These are phyloP conservation scores for Sprattus sprattus DNA, from an alignment of 2,113 vertebrate species.

Conservation along the genomic window DNA sequence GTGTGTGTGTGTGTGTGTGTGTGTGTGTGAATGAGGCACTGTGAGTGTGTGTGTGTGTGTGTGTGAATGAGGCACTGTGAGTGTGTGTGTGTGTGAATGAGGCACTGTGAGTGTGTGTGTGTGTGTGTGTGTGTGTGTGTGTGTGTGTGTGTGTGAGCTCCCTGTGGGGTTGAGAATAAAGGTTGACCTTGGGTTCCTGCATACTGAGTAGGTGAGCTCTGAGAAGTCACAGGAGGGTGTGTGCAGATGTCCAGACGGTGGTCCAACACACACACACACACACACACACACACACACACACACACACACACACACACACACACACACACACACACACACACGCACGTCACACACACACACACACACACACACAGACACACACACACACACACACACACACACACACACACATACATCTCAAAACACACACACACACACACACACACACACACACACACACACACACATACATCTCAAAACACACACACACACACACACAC, in stretches of 20 bases:
- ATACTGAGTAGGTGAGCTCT: neutral
- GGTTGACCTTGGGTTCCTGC: neutral
- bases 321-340: slow-evolving; percentile 19
- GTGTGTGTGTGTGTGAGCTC: slow-evolving; percentile 21
- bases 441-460: neutral
- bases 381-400: neutral
- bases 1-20: too few relatives aligned
- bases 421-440: neutral
- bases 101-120: neutral
- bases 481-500: slow-evolving; percentile 23
- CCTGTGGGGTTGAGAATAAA: neutral
- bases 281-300: slow-evolving; percentile 20
- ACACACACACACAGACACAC: neutral
- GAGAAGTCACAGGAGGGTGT: neutral
- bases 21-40: neutral
- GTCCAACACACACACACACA: neutral
- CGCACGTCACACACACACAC: neutral
- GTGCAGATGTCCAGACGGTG: neutral
- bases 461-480: too few relatives aligned
- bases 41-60: neutral
- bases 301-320: slow-evolving; percentile 19
- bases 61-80: neutral
- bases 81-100: slow-evolving; percentile 10
- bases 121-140: neutral
- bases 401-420: too few relatives aligned